A percentile compares a stretch with the other conserved stretches of the same genome.
These are phyloP conservation scores for Dicycla oo DNA, from an alignment of 2,888 invertebrate genomes.

Conservation along the genomic window DNA sequence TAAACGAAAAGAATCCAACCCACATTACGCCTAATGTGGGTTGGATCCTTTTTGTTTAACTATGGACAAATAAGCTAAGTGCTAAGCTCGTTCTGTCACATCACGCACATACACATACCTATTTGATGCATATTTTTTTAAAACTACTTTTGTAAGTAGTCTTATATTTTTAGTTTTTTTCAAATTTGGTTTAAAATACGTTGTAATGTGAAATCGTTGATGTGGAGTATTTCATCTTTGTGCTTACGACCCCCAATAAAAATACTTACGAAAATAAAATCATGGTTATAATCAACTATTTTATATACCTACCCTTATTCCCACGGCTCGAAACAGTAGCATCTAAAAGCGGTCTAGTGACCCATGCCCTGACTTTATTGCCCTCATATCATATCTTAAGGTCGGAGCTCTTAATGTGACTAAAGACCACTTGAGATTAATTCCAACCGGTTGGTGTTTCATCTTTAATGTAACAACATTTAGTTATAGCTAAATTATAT, in stretches of 20 bases:
- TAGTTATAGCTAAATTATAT: background rate
- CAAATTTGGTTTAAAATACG: background rate
- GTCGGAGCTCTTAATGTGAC: constrained; percentile 42
- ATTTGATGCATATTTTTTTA: background rate
- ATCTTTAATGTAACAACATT: background rate
- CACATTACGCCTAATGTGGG: too few species aligned
- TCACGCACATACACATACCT: too few species aligned
- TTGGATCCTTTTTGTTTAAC: too few species aligned
- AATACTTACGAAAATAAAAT: background rate
- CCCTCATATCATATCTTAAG: constrained; percentile 44
- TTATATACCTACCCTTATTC: constrained; percentile 5
- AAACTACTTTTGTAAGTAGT: background rate
- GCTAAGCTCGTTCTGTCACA: too few species aligned
- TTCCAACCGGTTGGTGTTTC: constrained; percentile 32
- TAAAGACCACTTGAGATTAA: constrained; percentile 45
- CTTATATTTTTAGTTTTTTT: background rate
- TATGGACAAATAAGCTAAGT: too few species aligned
- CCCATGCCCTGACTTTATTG: constrained; percentile 46
- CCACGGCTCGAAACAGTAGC: constrained; percentile 18
- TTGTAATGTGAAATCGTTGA: background rate
- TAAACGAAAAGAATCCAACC: too few species aligned
- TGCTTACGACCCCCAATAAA: background rate
- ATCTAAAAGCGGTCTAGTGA: constrained; percentile 17
- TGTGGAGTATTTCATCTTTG: background rate
- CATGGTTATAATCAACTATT: too few species aligned